Conservation (phyloP, 1,140 invertebrate species). For the Drosophila lini region DNA sequence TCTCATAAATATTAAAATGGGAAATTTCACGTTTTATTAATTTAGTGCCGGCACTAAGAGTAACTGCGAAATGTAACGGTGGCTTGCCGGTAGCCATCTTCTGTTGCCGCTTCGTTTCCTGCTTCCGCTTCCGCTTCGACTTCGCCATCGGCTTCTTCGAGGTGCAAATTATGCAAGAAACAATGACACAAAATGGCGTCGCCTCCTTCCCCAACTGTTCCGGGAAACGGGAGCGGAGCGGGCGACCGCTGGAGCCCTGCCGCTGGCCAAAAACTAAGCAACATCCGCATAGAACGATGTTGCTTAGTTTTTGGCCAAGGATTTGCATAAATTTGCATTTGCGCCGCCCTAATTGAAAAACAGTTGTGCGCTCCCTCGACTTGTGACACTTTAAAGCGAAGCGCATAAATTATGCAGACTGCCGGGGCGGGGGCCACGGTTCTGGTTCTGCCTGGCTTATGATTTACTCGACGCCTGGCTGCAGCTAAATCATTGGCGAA, state of each 20-base stretch:
- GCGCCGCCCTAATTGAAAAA: slow-evolving; percentile 71
- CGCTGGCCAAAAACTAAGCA: slow-evolving; percentile 12
- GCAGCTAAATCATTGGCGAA: slow-evolving; percentile 77
- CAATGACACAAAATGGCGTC: slow-evolving; percentile 72
- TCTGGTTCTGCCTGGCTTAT: slow-evolving; percentile 41
- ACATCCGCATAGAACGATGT: slow-evolving; percentile 25
- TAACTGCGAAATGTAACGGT: slow-evolving; percentile 53
- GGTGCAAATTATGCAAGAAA: slow-evolving; percentile 73
- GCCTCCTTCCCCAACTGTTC: slow-evolving; percentile 25
- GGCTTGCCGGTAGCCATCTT: slow-evolving; percentile 61
- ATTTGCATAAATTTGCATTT: slow-evolving; percentile 81
- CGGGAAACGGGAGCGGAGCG: neutral
- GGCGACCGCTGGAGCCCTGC: slow-evolving; percentile 17
- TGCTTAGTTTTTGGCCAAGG: slow-evolving; percentile 74
- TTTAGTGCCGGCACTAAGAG: slow-evolving; percentile 50
- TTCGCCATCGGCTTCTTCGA: slow-evolving; percentile 16
- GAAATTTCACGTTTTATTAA: slow-evolving; percentile 77
- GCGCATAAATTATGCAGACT: slow-evolving; percentile 70
- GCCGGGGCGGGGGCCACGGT: neutral
- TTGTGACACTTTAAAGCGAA: slow-evolving; percentile 74
- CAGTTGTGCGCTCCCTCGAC: slow-evolving; percentile 49
- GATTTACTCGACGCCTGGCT: slow-evolving; percentile 72
- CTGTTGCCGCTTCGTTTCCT: slow-evolving; percentile 19
- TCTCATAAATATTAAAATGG: slow-evolving; percentile 80
- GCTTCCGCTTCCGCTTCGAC: slow-evolving; percentile 35